A percentile compares a stretch with the other conserved stretches of the same genome.
Conservation (phyloP, 2,113 vertebrate species). For the Phrynocephalus versicolor region DNA sequence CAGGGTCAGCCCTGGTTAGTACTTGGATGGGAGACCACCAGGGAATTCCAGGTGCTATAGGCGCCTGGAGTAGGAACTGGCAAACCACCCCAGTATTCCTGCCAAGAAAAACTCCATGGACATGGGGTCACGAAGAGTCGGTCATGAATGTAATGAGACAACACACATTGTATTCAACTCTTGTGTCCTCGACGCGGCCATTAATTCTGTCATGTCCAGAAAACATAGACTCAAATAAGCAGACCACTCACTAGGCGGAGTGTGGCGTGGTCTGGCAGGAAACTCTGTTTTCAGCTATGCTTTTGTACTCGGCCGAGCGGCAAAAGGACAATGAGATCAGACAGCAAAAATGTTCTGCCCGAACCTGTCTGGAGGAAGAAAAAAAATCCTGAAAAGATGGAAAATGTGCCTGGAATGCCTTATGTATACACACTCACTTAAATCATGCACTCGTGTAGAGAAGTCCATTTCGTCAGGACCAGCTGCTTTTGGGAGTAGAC, state of each 20-base stretch:
- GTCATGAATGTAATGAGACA: no score
- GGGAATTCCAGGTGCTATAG: no score
- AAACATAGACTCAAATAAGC: not conserved
- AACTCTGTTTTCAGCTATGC: constrained; percentile 24
- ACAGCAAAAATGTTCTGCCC: constrained; percentile 46
- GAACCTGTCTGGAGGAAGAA: constrained; percentile 51
- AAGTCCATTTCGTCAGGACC: constrained; percentile 50
- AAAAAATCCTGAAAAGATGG: constrained; percentile 45
- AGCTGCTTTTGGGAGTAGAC: no score
- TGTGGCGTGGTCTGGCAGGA: constrained; percentile 3
- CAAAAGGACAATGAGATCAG: constrained; percentile 33
- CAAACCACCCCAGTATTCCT: no score
- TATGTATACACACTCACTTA: constrained; percentile 45
- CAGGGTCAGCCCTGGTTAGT: no score
- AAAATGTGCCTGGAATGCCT: constrained; percentile 53
- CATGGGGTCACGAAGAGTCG: no score
- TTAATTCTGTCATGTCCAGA: not conserved
- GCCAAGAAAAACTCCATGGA: no score
- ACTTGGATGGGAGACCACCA: no score
- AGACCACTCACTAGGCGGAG: constrained; percentile 15
- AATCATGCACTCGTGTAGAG: not conserved
- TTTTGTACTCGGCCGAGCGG: constrained; percentile 31
- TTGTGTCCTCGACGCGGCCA: no score
- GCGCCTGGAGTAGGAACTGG: no score
- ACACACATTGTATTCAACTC: no score